Percentiles rank a stretch among this genome's conserved stretches.
phyloP scores from a whole-genome alignment of 2,888 invertebrate genomes.

The Acleris holmiana region DNA sequence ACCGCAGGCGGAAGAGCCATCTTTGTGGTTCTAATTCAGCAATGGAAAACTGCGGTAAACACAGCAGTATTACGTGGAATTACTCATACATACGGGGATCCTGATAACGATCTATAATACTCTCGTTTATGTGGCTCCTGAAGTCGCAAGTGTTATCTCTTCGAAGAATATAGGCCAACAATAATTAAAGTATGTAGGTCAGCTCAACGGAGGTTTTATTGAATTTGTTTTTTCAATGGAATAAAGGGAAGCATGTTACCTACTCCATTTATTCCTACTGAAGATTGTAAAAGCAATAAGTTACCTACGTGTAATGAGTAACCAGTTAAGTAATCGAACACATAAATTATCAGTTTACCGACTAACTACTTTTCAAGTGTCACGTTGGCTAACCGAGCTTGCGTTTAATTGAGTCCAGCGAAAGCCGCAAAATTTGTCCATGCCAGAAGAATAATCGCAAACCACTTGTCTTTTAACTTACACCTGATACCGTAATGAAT shows the following conservation, averaged over 20 bases:
- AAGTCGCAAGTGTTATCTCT: background rate
- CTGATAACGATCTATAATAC: background rate
- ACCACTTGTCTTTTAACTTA: background rate
- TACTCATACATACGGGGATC: background rate
- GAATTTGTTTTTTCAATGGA: conserved; percentile 9
- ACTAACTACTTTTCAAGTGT: conserved; percentile 10
- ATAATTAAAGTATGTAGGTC: conserved; percentile 14
- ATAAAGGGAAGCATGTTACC: conserved; percentile 1
- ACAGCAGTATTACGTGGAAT: no score
- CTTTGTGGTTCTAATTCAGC: conserved; percentile 27
- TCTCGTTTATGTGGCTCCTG: background rate
- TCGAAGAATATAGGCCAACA: conserved; percentile 3
- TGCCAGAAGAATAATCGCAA: background rate
- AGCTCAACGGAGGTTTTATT: background rate
- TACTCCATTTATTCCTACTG: no score
- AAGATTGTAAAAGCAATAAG: no score
- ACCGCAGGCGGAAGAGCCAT: conserved; percentile 21
- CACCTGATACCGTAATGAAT: background rate
- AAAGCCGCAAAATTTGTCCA: conserved; percentile 12
- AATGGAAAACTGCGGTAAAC: conserved; percentile 7
- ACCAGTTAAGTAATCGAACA: background rate
- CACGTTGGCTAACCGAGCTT: conserved; percentile 7
- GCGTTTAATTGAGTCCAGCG: background rate
- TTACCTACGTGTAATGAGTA: background rate
- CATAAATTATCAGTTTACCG: no score